Conservation (phyloP, 2,888 invertebrate genomes). For the Microplitis deprimator region DNA sequence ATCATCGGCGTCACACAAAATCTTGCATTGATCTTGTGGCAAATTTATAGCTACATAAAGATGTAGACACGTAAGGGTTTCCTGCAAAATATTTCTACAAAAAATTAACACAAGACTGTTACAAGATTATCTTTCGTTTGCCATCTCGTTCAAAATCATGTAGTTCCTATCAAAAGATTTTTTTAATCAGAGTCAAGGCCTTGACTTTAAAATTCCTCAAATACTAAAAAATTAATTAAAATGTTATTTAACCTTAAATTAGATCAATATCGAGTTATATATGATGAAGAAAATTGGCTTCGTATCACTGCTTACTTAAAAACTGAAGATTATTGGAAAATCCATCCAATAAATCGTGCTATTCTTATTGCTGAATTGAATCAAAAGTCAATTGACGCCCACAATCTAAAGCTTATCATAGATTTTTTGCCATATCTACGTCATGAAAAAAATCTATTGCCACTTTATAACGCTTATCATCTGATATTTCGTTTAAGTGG, state of each 20-base stretch:
- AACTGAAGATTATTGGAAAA: slow-evolving; percentile 69
- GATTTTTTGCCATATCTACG: slow-evolving; percentile 75
- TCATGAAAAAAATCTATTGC: slow-evolving; percentile 77
- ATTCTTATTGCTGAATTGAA: slow-evolving; percentile 83
- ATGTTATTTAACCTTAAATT: not conserved
- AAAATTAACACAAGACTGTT: too few relatives aligned
- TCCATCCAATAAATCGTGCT: slow-evolving; percentile 80
- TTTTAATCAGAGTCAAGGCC: too few relatives aligned
- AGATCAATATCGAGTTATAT: slow-evolving; percentile 72
- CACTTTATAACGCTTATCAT: slow-evolving; percentile 56
- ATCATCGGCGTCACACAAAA: too few relatives aligned
- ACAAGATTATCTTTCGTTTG: too few relatives aligned
- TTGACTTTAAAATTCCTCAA: too few relatives aligned
- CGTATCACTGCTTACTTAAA: slow-evolving; percentile 72
- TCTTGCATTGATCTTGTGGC: too few relatives aligned
- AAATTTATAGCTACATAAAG: too few relatives aligned
- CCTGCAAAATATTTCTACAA: too few relatives aligned
- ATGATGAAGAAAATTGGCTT: slow-evolving; percentile 79
- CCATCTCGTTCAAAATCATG: too few relatives aligned
- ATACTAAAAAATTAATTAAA: not conserved
- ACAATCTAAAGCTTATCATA: slow-evolving; percentile 69
- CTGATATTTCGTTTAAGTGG: not conserved
- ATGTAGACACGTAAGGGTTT: too few relatives aligned
- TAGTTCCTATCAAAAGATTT: too few relatives aligned
- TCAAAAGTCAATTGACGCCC: slow-evolving; percentile 72